phyloP scores from a whole-genome alignment of 2,113 vertebrate species.

The Ariopsis seemanni region DNA sequence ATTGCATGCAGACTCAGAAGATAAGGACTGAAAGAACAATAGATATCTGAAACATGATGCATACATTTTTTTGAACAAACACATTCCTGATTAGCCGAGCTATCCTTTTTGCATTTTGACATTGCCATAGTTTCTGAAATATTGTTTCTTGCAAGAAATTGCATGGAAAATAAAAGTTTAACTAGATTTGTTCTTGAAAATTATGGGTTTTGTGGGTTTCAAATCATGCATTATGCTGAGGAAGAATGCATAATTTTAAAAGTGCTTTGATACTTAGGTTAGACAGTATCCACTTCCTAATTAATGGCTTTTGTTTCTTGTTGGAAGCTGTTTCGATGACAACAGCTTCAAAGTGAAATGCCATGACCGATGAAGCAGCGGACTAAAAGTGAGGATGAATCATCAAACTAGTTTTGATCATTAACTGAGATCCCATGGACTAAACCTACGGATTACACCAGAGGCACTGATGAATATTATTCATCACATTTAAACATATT shows the following conservation, averaged over 20 bases:
- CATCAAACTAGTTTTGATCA: neutral
- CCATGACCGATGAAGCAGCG: neutral
- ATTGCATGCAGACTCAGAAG: neutral
- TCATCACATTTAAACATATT: neutral
- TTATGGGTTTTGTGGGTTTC: neutral
- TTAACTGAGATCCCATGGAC: neutral
- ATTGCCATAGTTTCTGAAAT: neutral
- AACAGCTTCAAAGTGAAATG: neutral
- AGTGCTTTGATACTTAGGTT: neutral
- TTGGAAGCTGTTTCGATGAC: neutral
- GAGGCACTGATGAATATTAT: neutral
- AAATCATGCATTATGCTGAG: neutral
- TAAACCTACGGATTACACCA: neutral
- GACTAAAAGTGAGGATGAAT: neutral
- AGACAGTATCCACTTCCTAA: neutral
- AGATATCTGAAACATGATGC: neutral
- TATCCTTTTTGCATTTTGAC: neutral
- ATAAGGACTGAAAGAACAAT: neutral
- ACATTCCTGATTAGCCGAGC: neutral
- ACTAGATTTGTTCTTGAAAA: neutral
- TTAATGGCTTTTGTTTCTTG: neutral
- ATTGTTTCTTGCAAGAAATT: neutral
- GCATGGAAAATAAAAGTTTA: neutral
- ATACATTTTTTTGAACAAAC: slow-evolving; percentile 14
- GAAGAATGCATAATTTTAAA: neutral